phyloP scores from a whole-genome alignment of 2,797 vertebrate genomes.

The Etheostoma nigrum region DNA sequence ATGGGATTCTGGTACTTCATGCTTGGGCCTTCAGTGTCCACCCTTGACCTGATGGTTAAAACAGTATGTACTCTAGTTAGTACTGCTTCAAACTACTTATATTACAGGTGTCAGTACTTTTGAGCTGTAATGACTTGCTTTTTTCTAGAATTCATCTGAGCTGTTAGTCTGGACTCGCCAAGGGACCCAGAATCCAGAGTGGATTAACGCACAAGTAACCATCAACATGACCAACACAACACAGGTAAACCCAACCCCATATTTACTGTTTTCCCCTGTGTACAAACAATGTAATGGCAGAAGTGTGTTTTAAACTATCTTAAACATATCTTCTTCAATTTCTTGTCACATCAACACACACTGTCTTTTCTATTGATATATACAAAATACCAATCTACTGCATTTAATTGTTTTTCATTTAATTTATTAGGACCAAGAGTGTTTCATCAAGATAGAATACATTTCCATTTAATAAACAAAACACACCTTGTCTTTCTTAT shows the following conservation, averaged over 20 bases:
- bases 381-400: not conserved
- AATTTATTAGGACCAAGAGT: not conserved
- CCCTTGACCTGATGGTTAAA: constrained; percentile 77
- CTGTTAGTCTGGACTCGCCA: constrained; percentile 77
- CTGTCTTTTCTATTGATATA: too few relatives aligned
- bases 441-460: not conserved
- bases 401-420: not conserved
- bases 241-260: constrained; percentile 57
- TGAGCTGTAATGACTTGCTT: not conserved
- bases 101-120: not conserved
- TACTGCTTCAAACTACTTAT: not conserved
- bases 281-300: not conserved
- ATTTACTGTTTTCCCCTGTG: not conserved
- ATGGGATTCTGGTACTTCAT: constrained; percentile 86
- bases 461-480: not conserved
- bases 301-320: not conserved
- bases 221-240: constrained; percentile 47
- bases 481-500: not conserved
- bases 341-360: not conserved
- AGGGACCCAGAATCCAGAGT: constrained; percentile 77
- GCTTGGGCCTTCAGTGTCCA: constrained; percentile 81
- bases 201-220: constrained; percentile 79
- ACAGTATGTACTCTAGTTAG: constrained; percentile 59
- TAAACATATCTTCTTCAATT: not conserved
- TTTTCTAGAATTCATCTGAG: constrained; percentile 69